A percentile compares a stretch with the other conserved stretches of the same genome.
These are phyloP conservation scores for Pseudachorutes palmiensis DNA, from an alignment of 1,140 invertebrate species.

Conservation along the genomic window DNA sequence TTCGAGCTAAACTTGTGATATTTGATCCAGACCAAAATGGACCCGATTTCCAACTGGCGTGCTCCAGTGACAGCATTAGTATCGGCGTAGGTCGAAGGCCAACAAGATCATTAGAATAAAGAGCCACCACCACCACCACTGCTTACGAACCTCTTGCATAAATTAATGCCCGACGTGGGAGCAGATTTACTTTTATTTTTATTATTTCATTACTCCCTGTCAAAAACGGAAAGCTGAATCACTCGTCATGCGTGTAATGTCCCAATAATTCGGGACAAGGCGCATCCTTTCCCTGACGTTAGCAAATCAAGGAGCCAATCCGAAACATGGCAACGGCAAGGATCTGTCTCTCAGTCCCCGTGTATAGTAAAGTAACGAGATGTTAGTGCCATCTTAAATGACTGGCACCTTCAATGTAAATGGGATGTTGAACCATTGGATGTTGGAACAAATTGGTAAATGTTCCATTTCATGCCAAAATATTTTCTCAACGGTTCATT, in stretches of 20 bases:
- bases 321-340: too few species aligned
- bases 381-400: background rate
- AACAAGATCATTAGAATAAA: background rate
- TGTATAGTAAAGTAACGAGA: background rate
- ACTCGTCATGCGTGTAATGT: conserved; percentile 8
- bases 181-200: background rate
- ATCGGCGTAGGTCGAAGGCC: background rate
- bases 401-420: conserved; percentile 4
- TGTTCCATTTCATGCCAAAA: conserved; percentile 37
- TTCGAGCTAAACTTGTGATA: background rate
- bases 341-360: background rate
- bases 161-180: background rate
- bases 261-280: background rate
- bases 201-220: background rate
- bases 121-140: background rate
- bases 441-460: conserved; percentile 37
- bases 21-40: too few species aligned
- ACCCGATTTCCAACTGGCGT: background rate
- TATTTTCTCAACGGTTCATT: conserved; percentile 39
- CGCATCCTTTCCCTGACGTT: too few species aligned
- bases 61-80: background rate
- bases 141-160: background rate
- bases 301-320: background rate
- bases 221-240: background rate
- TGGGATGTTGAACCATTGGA: conserved; percentile 20